A percentile compares a stretch with the other conserved stretches of the same genome.
phyloP scores from a whole-genome alignment of 2,797 vertebrate species.

The Holocentrus rufus region DNA sequence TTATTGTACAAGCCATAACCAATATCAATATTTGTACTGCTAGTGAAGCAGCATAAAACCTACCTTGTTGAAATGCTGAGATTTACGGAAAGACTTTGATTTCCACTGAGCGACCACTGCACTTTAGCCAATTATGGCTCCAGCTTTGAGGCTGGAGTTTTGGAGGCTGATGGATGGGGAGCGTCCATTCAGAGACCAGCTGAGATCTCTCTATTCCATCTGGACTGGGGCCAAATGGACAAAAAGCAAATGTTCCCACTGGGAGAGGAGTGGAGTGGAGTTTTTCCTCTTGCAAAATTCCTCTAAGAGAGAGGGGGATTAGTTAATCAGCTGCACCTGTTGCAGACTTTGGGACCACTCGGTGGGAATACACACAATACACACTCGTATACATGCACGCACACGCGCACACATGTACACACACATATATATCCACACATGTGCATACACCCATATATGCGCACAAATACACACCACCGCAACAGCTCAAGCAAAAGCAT shows the following conservation, averaged over 20 bases:
- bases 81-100: slow-evolving; percentile 26
- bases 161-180: slow-evolving; percentile 53
- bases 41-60: not conserved
- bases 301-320: slow-evolving; percentile 63
- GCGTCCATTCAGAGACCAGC: slow-evolving; percentile 58
- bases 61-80: not conserved
- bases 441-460: slow-evolving; percentile 5
- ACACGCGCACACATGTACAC: not conserved
- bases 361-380: slow-evolving; percentile 66
- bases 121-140: slow-evolving; percentile 38
- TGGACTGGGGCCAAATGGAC: slow-evolving; percentile 67
- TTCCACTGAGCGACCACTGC: slow-evolving; percentile 1
- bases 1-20: not conserved
- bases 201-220: slow-evolving; percentile 67
- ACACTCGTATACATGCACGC: slow-evolving; percentile 22
- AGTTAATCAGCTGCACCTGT: slow-evolving; percentile 80
- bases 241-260: slow-evolving; percentile 69
- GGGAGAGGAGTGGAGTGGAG: slow-evolving; percentile 60
- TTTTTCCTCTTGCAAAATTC: slow-evolving; percentile 71
- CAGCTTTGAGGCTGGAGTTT: slow-evolving; percentile 12
- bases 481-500: not conserved
- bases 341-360: slow-evolving; percentile 52
- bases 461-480: not conserved
- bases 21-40: not conserved
- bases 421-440: too few relatives aligned